Base-by-base conservation (phyloP, 2,888 invertebrate genomes). In the Adelognathus sp. region DNA sequence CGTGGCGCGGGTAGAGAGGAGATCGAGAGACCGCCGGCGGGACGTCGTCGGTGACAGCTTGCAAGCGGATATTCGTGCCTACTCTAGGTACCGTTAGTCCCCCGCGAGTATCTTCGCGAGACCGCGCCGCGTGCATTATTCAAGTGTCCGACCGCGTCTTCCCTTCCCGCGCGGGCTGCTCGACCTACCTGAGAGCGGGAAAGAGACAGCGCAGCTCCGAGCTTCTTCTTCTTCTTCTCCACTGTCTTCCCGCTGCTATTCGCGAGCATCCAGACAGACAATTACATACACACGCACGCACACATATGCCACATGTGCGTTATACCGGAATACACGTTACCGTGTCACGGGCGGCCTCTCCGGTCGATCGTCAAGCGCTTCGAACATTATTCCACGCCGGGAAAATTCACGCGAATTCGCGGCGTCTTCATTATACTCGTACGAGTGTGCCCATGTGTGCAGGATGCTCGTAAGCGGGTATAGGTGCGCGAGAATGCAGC, bases 31-130 rank as follows among this genome's bases (percentile, higher is more conserved):
- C 58, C 44, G 41, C 54, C 73, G 64, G 36, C 52, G 74, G 63
- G 78, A 78, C 41, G 64, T 18, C 58, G 76, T 72, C 70, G 80
- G 82, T 83, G 87, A 88, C 90, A 89, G 88, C 89, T 90, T 89
- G 89, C 90, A 88, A 86, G 89, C 90, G 90, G 87, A 86, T 89
- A 88, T 88, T 88, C 85, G 82, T 86, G 86, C 85, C 86, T 88
- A 89, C 88, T 88, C 86, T 86, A 86, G 79, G 87, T 88, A 88
- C 89, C 89, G 89, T 89, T 89, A 88, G 63, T n/a, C 61, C 80
- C 78, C 77, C 52, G 69, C 73, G 64, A 61, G 61, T 75, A 71
- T 79, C 74, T 79, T 63, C n/a, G n/a, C n/a, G n/a, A n/a, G 61
- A 46, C 66, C 41, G 58, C 54, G 72, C 61, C 76, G 70, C 71